Base-by-base conservation (phyloP, 2,113 vertebrate species). In the Rhegmatorhina hoffmannsi region DNA sequence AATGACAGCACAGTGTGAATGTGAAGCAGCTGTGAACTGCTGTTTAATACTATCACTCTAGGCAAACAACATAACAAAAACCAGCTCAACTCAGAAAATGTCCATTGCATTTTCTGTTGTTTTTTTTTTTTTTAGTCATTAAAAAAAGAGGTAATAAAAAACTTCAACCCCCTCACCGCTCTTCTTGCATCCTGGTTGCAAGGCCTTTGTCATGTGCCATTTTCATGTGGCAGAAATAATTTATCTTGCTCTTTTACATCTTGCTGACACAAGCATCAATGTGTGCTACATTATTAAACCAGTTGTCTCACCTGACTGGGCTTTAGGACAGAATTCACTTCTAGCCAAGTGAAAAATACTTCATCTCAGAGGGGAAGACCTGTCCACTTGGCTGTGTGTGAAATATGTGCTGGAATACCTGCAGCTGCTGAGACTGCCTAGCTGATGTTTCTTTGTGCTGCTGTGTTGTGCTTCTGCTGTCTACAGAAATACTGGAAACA, bases 221-320 rank as follows among this genome's bases (percentile, higher is more conserved):
- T 94, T 94, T 88, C 40, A 23, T 9, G 16, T 23, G 72, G 53
- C 56, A 92, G 86, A 84, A 93, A 84, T 87, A 92, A 93, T 92
- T 93, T 4, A 36, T 69, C 64, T 90, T 76, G 69, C 43, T 92
- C 17, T 78, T 87, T 69, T 72, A 67, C 0, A 7, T 87, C 85
- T 81, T 89, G 85, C 92, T 93, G 94, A 94, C 73, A 60, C 31
- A 81, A 86, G 72, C 92, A 77, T 40, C 43, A 70, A 14, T 56
- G 85, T 53, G 47, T 81, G 55, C 44, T 90, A 60, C 56, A 75
- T 92, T 92, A 94, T 95, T 96, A 92, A 95, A 86, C 20, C 56
- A 52, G 52, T 67, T 88, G 67, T 90, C 75, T 86, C 82, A 96
- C 69, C 75, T 90, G 85, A 67, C 47, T 90, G 80, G 83, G 72